These are phyloP conservation scores for Recurvirostra avosetta DNA, from an alignment of 2,113 vertebrate genomes.

Conservation along the genomic window DNA sequence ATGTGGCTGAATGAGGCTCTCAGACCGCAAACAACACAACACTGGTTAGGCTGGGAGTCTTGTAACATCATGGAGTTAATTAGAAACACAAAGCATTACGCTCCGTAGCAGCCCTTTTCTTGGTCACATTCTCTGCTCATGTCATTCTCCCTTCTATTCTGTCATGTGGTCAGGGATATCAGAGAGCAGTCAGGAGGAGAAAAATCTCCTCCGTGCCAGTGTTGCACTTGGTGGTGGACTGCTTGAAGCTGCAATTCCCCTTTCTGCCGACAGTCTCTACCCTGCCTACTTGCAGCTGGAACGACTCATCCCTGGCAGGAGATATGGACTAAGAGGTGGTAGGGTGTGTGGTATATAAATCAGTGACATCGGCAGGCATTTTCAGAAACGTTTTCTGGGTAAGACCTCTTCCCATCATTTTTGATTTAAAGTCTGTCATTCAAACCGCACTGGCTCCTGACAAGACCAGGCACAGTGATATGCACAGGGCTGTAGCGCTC, in stretches of 20 bases:
- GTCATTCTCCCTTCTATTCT: not conserved
- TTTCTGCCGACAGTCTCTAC: too few relatives aligned
- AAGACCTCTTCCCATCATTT: not conserved
- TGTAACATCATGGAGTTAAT: not conserved
- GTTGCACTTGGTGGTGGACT: too few relatives aligned
- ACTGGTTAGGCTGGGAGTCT: not conserved
- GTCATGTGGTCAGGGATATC: not conserved
- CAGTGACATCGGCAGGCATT: not conserved
- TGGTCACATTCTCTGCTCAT: not conserved
- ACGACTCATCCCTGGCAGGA: not conserved
- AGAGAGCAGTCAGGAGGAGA: not conserved
- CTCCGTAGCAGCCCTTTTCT: not conserved
- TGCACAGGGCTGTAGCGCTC: rapidly evolving
- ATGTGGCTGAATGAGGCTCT: rapidly evolving
- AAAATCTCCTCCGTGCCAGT: not conserved
- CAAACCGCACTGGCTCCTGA: not conserved
- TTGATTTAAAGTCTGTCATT: not conserved
- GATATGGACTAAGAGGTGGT: not conserved
- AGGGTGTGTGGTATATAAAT: not conserved
- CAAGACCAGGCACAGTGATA: not conserved
- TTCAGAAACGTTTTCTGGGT: not conserved
- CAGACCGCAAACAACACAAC: not conserved
- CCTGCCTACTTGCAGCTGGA: too few relatives aligned
- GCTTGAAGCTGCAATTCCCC: too few relatives aligned
- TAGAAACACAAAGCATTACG: not conserved